Conservation (phyloP, 1,140 invertebrate genomes). For the Pseudomyrmex sp. region DNA sequence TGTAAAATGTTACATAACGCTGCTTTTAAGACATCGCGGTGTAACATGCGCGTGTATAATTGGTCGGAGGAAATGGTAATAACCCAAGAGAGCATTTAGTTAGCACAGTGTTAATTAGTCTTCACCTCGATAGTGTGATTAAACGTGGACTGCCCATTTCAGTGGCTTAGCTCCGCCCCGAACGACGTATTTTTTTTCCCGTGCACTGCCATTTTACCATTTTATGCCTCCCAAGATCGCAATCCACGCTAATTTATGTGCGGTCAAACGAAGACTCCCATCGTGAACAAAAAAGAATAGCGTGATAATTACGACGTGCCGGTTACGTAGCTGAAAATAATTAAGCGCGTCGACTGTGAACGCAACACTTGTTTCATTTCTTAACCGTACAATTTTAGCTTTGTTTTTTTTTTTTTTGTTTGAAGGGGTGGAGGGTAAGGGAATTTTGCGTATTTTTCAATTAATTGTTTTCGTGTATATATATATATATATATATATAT, state of each 20-base stretch:
- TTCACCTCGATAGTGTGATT: conserved; percentile 66
- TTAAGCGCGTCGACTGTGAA: conserved; percentile 14
- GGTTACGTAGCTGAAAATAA: conserved; percentile 30
- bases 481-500: too few species aligned
- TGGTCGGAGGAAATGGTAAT: background rate
- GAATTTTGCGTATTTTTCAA: background rate
- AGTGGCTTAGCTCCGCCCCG: conserved; percentile 54
- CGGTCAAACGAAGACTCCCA: conserved; percentile 54
- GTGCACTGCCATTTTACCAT: conserved; percentile 65
- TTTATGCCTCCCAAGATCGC: conserved; percentile 70
- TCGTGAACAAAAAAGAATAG: conserved; percentile 10
- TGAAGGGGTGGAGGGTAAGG: too few species aligned
- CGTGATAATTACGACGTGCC: conserved; percentile 21
- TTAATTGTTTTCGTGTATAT: background rate
- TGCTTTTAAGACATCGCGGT: background rate
- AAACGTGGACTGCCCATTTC: conserved; percentile 60
- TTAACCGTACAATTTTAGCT: background rate
- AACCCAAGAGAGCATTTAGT: conserved; percentile 62
- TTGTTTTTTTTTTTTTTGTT: background rate
- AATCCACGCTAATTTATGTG: conserved; percentile 67
- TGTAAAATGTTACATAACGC: background rate
- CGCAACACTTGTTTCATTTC: background rate
- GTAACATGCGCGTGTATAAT: conserved; percentile 1
- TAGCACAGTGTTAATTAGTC: conserved; percentile 71
- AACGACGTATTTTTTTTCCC: conserved; percentile 57